These are phyloP conservation scores for Bombyx mandarina DNA, from an alignment of 1,140 invertebrate genomes.

Conservation along the genomic window DNA sequence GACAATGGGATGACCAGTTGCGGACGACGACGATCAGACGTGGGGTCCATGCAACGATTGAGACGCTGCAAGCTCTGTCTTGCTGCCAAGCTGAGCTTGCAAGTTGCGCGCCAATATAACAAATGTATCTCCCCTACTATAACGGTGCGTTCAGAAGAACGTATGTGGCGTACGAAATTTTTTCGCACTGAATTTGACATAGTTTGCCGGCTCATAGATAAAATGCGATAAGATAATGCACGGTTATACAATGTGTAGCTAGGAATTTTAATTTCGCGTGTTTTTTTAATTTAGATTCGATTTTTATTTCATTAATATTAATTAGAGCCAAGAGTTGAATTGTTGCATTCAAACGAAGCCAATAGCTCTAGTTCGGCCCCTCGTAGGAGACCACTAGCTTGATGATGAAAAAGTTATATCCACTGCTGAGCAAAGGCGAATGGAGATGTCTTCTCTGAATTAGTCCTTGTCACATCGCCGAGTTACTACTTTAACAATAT, in stretches of 20 bases:
- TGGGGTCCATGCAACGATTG: slow-evolving; percentile 14
- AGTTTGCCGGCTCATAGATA: slow-evolving; percentile 5
- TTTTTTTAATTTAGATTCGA: not conserved
- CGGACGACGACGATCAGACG: not conserved
- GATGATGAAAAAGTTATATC: too few species aligned
- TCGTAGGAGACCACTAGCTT: too few species aligned
- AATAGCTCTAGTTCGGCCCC: too few species aligned
- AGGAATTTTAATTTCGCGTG: slow-evolving; percentile 8
- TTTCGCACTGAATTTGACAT: slow-evolving; percentile 6
- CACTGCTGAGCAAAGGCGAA: too few species aligned
- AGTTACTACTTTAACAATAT: too few species aligned
- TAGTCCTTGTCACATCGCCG: too few species aligned
- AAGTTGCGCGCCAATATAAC: slow-evolving; percentile 1
- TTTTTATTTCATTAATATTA: not conserved
- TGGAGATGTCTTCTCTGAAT: too few species aligned
- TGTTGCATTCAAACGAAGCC: too few species aligned
- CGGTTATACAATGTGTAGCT: slow-evolving; percentile 1
- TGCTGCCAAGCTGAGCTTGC: slow-evolving; percentile 2
- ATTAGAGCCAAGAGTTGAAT: not conserved
- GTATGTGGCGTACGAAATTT: slow-evolving; percentile 2
- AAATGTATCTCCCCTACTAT: not conserved
- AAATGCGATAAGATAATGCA: slow-evolving; percentile 5
- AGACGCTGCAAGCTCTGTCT: slow-evolving; percentile 15
- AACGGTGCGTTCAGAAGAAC: not conserved
- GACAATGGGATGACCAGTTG: slow-evolving; percentile 5